Base-by-base conservation (phyloP, 2,113 vertebrate species). In the Ciconia stormi region DNA sequence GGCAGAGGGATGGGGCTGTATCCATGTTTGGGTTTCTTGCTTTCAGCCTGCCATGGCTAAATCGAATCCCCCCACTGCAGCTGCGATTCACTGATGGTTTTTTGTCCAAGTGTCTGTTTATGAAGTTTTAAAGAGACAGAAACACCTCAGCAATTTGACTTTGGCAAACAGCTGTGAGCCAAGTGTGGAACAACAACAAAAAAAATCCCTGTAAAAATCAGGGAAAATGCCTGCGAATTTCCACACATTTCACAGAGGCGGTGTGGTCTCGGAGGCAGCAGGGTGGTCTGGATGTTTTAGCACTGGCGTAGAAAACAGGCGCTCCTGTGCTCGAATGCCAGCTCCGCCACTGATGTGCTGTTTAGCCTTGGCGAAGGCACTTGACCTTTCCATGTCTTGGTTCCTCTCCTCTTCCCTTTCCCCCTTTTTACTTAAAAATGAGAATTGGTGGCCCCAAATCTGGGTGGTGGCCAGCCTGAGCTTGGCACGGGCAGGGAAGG, bases 131-230 rank as follows among this genome's bases (percentile, higher is more conserved):
- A 97, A 98, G 96, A 95, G 96, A 96, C 96, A 97, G 96, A 93
- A 97, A 96, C 97, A 98, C 97, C 97, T 97, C 97, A 87, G 95
- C 95, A 95, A 56, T 95, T 97, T 98, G 97, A 98, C 97, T 98
- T 97, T 97, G 97, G 97, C 96, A 97, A 97, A 97, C 97, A 98
- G 97, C 97, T 98, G 97, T 73, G 90, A 95, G 83, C 97, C 97
- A 97, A 98, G 96, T 96, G 96, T 91, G 96, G 96, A 97, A 92
- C 95, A 95, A 96, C 95, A 97, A 97, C 95, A 96, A 91, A 16
- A 93, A 96, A 97, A 97, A 97, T 97, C 97, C 96, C 97, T 98
- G 97, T 98, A 97, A 97, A 97, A 98, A 98, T 98, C 90, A 42
- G 93, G 93, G 95, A 97, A 97, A 98, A 98, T 97, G 96, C 96